A percentile compares a stretch with the other conserved stretches of the same genome.
These are phyloP conservation scores for Pollenia labialis DNA, from an alignment of 2,888 invertebrate genomes.

Conservation along the genomic window DNA sequence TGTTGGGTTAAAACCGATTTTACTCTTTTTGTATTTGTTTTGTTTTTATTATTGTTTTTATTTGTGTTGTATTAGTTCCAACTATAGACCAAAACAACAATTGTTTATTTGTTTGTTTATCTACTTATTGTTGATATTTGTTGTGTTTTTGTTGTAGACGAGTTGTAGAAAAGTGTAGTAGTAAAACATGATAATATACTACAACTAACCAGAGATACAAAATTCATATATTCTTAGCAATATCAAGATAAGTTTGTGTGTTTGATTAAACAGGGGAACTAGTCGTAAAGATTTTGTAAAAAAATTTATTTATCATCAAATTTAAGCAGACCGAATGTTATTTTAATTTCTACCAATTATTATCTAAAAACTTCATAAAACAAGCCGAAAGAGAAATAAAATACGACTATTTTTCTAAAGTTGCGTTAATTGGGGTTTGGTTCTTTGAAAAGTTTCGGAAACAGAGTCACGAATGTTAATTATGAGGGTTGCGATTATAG, in stretches of 20 bases:
- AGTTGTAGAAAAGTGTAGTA: background rate
- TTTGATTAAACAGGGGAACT: slow-evolving; percentile 10
- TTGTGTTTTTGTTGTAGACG: slow-evolving; percentile 17
- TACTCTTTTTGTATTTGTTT: slow-evolving; percentile 2
- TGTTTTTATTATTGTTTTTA: slow-evolving; percentile 64
- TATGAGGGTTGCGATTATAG: no score
- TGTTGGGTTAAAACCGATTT: slow-evolving; percentile 2
- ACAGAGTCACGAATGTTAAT: no score
- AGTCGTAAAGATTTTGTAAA: background rate
- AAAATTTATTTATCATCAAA: no score
- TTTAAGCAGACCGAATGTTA: no score
- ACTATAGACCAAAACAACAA: slow-evolving; percentile 53
- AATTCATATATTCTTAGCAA: slow-evolving; percentile 29
- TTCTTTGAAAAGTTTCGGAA: no score
- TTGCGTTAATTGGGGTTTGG: no score
- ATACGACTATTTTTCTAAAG: no score
- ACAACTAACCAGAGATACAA: slow-evolving; percentile 30
- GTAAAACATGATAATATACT: slow-evolving; percentile 47
- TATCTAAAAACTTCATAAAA: no score
- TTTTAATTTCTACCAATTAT: no score
- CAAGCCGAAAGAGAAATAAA: no score
- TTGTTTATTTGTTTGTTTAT: slow-evolving; percentile 70
- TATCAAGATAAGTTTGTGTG: background rate
- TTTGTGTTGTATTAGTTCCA: slow-evolving; percentile 61
- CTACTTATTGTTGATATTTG: slow-evolving; percentile 57